Base-by-base conservation (phyloP, 2,113 vertebrate species). In the Plotosus lineatus region DNA sequence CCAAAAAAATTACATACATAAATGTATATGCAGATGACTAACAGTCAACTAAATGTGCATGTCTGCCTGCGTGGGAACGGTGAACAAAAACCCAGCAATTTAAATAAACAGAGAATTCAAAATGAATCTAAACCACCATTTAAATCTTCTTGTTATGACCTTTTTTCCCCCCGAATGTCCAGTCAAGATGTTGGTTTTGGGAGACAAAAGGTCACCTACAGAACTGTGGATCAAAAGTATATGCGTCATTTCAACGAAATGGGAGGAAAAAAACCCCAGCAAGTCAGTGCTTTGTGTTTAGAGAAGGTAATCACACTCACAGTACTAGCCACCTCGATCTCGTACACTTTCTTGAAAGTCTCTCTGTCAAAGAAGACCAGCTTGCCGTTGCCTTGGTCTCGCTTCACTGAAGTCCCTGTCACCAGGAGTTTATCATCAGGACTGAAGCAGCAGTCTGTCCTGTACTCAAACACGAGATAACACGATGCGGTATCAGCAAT, bases 361-460 rank as follows among this genome's bases (percentile, higher is more conserved):
- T 88, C 87, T 23, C 95, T 91, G 82, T 96, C 92, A 61, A 97
- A 98, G 93, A 99, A 99, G 75, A 93, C 90, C 73, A 99, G 91
- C 83, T 96, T 98, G 71, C 96, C 98, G 2, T 91, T 95, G 68
- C 96, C 97, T 82, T 94, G 90, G 11, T 96, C 95, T 84, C 93
- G 96, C 88, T 95, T 97, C 84, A 98, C 94, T 2, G 98, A 99
- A 0, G 95, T 97, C 17, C 97, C 98, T 0, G 96, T 98, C 69
- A 99, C 91, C 3, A 99, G 60, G 72, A 99, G 94, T 86, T 94
- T 95, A 89, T 99, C 97, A 56, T 99, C 98, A 10, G 97, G 98
- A 85, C 97, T 99, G 80, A 98, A 99, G 84, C 97, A 98, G 90
- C 97, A 98, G 87, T 99, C 98, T 0, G 96, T 96, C 96, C 97